Conservation (phyloP, 2,888 invertebrate genomes). For the Drosophila koepferae region DNA sequence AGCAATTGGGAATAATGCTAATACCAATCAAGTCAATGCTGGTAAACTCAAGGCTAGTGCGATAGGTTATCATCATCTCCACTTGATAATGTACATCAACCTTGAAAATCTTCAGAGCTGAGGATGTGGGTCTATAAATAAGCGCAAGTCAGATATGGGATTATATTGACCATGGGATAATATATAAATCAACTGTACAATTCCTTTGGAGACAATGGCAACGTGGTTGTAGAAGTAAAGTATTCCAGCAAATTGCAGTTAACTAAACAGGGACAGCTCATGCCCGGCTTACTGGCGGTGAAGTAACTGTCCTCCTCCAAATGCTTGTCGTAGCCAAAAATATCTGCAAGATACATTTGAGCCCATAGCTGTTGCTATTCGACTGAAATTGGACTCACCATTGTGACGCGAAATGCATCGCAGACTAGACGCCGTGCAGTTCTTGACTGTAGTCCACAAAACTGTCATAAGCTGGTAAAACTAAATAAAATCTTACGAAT, state of each 20-base stretch:
- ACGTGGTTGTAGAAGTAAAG: constrained; percentile 67
- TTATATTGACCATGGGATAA: background rate
- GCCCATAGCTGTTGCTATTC: background rate
- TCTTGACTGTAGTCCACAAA: constrained; percentile 39
- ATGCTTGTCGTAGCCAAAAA: constrained; percentile 81
- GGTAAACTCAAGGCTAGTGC: constrained; percentile 85
- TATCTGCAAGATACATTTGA: constrained; percentile 56
- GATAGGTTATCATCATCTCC: constrained; percentile 84
- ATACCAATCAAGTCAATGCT: constrained; percentile 85
- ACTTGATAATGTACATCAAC: constrained; percentile 85
- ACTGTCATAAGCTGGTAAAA: background rate
- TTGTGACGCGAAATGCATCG: constrained; percentile 78
- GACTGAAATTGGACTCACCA: constrained; percentile 58
- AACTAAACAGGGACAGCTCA: constrained; percentile 82
- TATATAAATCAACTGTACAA: constrained; percentile 39
- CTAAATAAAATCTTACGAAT: background rate
- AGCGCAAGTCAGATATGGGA: background rate
- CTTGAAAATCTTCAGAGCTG: constrained; percentile 59
- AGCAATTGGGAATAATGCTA: background rate
- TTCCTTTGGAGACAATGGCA: constrained; percentile 49
- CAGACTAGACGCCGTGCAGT: constrained; percentile 71
- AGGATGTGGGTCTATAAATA: constrained; percentile 38
- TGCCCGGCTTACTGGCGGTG: constrained; percentile 77
- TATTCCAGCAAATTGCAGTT: constrained; percentile 81
- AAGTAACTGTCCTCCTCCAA: constrained; percentile 76